Conservation (phyloP, 2,797 vertebrate genomes). For the Spinus olivaceus region DNA sequence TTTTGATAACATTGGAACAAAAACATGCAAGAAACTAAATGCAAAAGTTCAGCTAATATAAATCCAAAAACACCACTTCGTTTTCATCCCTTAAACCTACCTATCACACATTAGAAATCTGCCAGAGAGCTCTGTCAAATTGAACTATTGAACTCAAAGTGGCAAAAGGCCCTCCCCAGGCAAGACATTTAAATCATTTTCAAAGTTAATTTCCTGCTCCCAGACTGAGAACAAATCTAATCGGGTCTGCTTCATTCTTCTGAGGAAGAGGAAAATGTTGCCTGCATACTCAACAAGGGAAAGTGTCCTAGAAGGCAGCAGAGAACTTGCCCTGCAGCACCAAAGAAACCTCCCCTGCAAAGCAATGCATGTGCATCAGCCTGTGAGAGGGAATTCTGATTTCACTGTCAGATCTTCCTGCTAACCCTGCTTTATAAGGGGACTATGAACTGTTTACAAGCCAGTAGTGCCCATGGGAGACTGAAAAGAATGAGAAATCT, state of each 20-base stretch:
- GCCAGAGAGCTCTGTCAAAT: not conserved
- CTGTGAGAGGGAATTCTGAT: conserved; percentile 25
- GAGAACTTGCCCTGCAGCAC: not conserved
- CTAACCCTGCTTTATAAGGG: not conserved
- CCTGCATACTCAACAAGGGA: conserved; percentile 70
- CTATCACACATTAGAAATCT: conserved; percentile 53
- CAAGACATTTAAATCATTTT: conserved; percentile 76
- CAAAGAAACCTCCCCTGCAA: conserved; percentile 2
- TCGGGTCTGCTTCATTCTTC: conserved; percentile 73
- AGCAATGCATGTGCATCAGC: not conserved
- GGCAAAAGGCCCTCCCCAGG: conserved; percentile 66
- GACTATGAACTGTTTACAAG: not conserved
- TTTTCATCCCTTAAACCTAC: conserved; percentile 50
- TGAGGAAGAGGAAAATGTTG: conserved; percentile 63
- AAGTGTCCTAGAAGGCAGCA: conserved; percentile 18
- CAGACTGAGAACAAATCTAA: conserved; percentile 75
- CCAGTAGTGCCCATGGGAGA: not conserved
- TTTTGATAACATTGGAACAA: not conserved
- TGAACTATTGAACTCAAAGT: conserved; percentile 74
- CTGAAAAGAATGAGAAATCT: not conserved
- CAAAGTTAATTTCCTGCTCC: conserved; percentile 77
- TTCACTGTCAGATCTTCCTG: conserved; percentile 19
- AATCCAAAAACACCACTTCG: not conserved
- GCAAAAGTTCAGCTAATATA: conserved; percentile 31
- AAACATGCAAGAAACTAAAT: not conserved